Base-by-base conservation (phyloP, 2,888 invertebrate genomes). In the Euplexia lucipara region DNA sequence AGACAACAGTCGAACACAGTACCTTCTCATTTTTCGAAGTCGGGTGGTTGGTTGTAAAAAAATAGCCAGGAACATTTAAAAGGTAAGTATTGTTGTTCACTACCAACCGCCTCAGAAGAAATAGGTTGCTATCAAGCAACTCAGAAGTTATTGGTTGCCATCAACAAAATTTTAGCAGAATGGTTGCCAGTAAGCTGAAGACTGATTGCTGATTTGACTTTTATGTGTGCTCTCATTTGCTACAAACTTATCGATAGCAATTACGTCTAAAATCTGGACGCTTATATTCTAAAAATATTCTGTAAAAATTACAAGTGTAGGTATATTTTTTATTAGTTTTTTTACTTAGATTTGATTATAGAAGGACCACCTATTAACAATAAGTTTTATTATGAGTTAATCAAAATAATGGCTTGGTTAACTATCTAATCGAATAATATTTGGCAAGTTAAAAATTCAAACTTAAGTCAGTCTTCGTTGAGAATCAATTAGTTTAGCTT, bases 321-420 rank as follows among this genome's bases (percentile, higher is more conserved):
- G n/a, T n/a, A n/a, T n/a, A n/a, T n/a, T n/a, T n/a, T n/a, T n/a
- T n/a, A n/a, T 12, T 1, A 7, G 32, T n/a, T 34, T 20, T 1
- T 10, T 16, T 10, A 8, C 3, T 16, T 0, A 0, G 7, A 18
- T 0, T 44, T 12, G 8, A 26, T 42, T 14, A 14, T 34, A 16
- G 5, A 30, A 34, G 5, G 6, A 26, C 3, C 26, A 26, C 3
- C 3, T 65, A 51, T 65, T 14, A 44, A 66, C 22, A 66, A n/a
- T n/a, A n/a, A n/a, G 14, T 20, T 41, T 47, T 7, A 41, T 18
- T 20, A 22, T 3, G 35, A 32, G 10, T 22, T 45, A 51, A 35
- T 65, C 56, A 70, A 70, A 73, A 73, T 64, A 73, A 73, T 73
- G 59, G 64, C 26, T 64, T 48, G 26, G 22, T 35, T 39, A 49